These are phyloP conservation scores for Conger conger DNA, from an alignment of 2,113 vertebrate species.

Conservation along the genomic window DNA sequence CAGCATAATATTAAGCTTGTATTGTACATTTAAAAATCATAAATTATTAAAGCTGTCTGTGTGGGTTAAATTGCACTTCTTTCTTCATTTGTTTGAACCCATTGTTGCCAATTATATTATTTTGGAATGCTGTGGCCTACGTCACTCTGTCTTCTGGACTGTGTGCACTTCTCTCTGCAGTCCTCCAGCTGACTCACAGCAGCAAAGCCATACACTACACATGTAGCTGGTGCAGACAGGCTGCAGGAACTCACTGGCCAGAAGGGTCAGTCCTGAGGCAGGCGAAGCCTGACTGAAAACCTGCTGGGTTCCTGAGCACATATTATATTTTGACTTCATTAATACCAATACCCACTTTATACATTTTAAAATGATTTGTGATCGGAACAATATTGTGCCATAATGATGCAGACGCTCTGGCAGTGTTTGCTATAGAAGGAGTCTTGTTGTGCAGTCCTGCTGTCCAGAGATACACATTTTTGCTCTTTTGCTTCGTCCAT, in stretches of 20 bases:
- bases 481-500: constrained; percentile 30
- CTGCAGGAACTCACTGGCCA: neutral
- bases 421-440: neutral
- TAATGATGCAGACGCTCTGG: neutral
- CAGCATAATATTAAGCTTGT: neutral
- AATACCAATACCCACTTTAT: neutral
- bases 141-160: neutral
- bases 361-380: neutral
- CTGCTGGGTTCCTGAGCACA: neutral
- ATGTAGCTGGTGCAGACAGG: neutral
- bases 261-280: neutral
- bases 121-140: neutral
- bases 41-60: neutral
- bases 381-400: neutral
- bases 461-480: neutral
- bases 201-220: too few species aligned
- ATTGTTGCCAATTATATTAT: neutral
- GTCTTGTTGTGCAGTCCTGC: neutral
- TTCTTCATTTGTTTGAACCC: neutral
- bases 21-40: neutral
- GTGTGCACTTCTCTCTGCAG: neutral
- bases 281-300: neutral
- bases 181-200: too few species aligned
- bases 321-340: neutral
- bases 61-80: neutral